Evolutionary conservation across 2,113 vertebrate genomes (phyloP), one percentile per base, ranked within the genome.

Genomic region (Pluvianellus socialis): DNA sequence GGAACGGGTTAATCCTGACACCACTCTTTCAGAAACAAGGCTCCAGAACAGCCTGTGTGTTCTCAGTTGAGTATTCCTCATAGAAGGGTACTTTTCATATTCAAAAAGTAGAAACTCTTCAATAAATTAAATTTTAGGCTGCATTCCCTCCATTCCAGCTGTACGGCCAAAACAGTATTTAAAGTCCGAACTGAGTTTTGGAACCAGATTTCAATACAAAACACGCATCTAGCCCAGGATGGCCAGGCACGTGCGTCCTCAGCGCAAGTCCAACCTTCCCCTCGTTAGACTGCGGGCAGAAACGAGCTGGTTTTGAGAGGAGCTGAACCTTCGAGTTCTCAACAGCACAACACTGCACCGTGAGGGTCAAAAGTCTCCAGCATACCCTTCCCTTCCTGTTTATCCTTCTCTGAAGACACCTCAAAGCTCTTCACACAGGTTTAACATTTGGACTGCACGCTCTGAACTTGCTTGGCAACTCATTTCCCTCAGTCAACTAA

Each of bases 141-240:
- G 2, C 53, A 6, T 13, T 42, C 21, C 24, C 26, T 30, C 71
- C 52, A 4, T 1, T 6, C 35, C 82, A 70, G 70, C 61, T 17
- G 10, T 1, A 14, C 0, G 26, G 20, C 20, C 33, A 6, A 19
- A 30, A 8, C 8, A 2, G 28, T 3, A 67, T n/a, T 35, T 16
- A 5, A n/a, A 32, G 26, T 2, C n/a, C 14, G 26, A 85, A 33
- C 18, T 7, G 3, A 44, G 81, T 4, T 35, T 49, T 6, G 30
- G 20, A 75, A 28, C 3, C n/a, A 15, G 7, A 49, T 53, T 81
- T 56, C 70, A 30, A n/a, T 0, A 26, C 20, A 20, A n/a, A 81
- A 23, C 0, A 0, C 13, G 35, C 65, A 42, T 9, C 44, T 7
- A 49, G 26, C 24, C 42, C 50, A 24, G 12, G 18, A 42, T 19